Base-by-base conservation (phyloP, 37 sponge, comb jelly and placozoan species). In the Theonella swinhoei region DNA sequence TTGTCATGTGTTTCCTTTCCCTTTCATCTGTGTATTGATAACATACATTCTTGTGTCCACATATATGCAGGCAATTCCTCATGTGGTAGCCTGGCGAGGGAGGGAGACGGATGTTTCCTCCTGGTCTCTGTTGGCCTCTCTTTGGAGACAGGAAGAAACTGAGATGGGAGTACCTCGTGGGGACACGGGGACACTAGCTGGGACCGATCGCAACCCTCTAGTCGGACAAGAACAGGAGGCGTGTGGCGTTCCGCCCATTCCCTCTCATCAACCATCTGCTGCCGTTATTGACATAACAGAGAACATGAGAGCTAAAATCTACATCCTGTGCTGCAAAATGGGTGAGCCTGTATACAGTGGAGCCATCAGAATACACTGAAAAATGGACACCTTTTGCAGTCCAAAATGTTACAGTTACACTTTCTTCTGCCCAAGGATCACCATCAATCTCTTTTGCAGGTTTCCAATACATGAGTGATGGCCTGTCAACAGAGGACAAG, bases 241-340 rank as follows among this genome's bases (percentile, higher is more conserved):
- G 33, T 69, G 91, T 64, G 82, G 85, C 30, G 63, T 75, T 22
- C 68, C 75, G 40, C 84, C 84, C 33, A 37, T 82, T 33, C 81
- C 91, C 36, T 73, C 86, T 31, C 64, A 65, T 25, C 76, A 79
- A 24, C 90, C 87, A 0, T 90, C 93, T 11, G 91, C 94, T 42
- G 88, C 94, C 43, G 85, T 99, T 37, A 83, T 74, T 54, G 99
- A 99, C 62, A 88, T 99, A 14, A 88, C 87, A 31, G 97, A 93
- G 42, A 99, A 99, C 84, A 90, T 99, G 89, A 80, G 99, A 82
- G 99, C 97, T 31, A 99, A 96, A 85, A 92, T 99, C 8, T 99
- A 92, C 70, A 85, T 93, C 59, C 79, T 99, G 71, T 92, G 91
- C 68, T 88, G 80, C 77, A 92, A 90, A 71, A 83, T 98, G 34